Percentiles rank a stretch among this genome's conserved stretches.
Conservation (phyloP, 2,113 vertebrate genomes). For the Cheirogaleus medius region DNA sequence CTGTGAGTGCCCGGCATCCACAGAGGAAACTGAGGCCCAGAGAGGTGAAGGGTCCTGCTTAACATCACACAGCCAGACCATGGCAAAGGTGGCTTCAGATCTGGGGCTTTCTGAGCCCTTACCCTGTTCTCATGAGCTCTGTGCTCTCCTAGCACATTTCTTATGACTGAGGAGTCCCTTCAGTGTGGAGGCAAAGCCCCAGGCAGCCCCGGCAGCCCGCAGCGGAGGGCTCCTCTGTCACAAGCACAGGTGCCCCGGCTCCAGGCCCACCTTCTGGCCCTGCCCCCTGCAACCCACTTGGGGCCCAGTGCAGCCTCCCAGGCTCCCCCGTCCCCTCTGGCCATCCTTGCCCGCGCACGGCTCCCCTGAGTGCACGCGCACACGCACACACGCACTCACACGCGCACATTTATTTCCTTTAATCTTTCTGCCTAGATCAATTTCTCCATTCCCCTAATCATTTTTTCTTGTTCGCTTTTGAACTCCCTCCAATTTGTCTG, state of each 20-base stretch:
- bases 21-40: background rate
- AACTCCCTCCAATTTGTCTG: conserved; percentile 69
- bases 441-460: conserved; percentile 70
- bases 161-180: background rate
- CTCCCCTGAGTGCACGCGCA: background rate
- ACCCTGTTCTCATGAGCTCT: background rate
- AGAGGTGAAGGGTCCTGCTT: background rate
- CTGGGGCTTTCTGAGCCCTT: background rate
- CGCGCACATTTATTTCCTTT: conserved; percentile 40
- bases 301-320: background rate
- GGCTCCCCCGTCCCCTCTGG: rapidly evolving
- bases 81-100: background rate
- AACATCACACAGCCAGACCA: background rate
- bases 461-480: conserved; percentile 69
- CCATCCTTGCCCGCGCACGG: rapidly evolving
- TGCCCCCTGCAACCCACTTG: background rate
- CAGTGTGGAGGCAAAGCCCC: background rate
- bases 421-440: conserved; percentile 67
- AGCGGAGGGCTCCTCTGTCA: background rate
- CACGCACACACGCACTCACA: background rate
- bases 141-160: background rate
- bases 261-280: background rate
- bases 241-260: rapidly evolving
- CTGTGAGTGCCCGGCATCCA: background rate
- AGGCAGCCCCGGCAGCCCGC: background rate